Percentiles rank a stretch among this genome's conserved stretches.
phyloP scores from a whole-genome alignment of 2,797 vertebrate species.

The Apogon talboti region DNA sequence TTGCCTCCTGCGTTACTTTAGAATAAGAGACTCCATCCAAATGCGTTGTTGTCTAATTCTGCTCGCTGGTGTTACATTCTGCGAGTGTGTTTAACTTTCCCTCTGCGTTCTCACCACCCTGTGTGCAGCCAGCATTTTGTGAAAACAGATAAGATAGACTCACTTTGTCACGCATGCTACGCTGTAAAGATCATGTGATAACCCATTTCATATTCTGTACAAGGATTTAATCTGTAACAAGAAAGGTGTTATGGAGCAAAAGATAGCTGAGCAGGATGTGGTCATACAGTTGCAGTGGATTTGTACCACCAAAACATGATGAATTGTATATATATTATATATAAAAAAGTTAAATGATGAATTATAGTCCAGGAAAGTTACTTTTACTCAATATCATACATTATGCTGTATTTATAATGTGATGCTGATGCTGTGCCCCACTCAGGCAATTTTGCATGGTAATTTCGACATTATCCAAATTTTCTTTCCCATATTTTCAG shows the following conservation, averaged over 20 bases:
- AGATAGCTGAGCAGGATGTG: not conserved
- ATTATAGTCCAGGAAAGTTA: not conserved
- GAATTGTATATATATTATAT: too few relatives aligned
- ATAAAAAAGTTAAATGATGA: too few relatives aligned
- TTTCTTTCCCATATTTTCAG: too few relatives aligned
- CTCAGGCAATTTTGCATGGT: too few relatives aligned
- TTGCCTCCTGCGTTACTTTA: not conserved
- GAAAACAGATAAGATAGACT: slow-evolving; percentile 61
- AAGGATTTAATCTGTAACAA: slow-evolving; percentile 18
- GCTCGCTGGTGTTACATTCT: not conserved
- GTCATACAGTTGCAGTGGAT: slow-evolving; percentile 1
- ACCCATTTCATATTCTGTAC: slow-evolving; percentile 33
- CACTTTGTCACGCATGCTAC: slow-evolving; percentile 38
- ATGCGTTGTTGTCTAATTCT: not conserved
- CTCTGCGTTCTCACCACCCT: slow-evolving; percentile 7
- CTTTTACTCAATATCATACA: not conserved
- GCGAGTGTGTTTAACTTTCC: not conserved
- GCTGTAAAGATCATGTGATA: slow-evolving; percentile 68
- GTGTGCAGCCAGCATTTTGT: slow-evolving; percentile 29
- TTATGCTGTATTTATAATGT: too few relatives aligned
- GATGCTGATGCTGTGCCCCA: too few relatives aligned
- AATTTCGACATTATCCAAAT: too few relatives aligned
- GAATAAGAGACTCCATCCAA: not conserved
- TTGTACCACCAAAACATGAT: slow-evolving; percentile 3
- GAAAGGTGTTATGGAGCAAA: slow-evolving; percentile 1